Conservation (phyloP, 2,888 invertebrate species). For the Plebejus anna region DNA sequence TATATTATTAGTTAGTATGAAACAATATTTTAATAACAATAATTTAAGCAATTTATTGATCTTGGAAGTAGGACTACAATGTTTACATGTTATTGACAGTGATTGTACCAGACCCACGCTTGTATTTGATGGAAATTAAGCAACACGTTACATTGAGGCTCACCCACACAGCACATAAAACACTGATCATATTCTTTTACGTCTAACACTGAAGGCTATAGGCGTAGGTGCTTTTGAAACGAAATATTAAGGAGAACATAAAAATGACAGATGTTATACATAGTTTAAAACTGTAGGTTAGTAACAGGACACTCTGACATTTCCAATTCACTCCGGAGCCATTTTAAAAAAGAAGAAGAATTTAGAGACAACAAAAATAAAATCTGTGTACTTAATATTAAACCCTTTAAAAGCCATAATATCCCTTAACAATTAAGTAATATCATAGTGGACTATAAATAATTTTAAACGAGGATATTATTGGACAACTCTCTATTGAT, state of each 20-base stretch:
- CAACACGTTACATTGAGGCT: slow-evolving; percentile 8
- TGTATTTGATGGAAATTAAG: slow-evolving; percentile 22
- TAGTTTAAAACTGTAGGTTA: neutral
- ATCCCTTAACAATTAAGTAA: too few species aligned
- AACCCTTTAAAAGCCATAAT: too few species aligned
- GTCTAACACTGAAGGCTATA: slow-evolving; percentile 16
- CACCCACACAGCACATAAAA: slow-evolving; percentile 20
- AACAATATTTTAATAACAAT: neutral
- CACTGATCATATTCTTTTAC: slow-evolving; percentile 25
- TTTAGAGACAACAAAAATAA: neutral
- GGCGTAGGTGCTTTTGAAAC: slow-evolving; percentile 20
- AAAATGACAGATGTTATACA: slow-evolving; percentile 2
- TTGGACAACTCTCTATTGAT: neutral
- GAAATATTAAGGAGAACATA: slow-evolving; percentile 8
- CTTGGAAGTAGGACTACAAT: neutral
- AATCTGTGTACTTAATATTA: neutral
- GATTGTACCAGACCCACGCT: slow-evolving; percentile 13
- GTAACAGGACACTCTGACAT: neutral
- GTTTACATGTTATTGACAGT: slow-evolving; percentile 9
- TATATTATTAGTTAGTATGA: neutral
- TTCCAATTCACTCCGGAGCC: neutral
- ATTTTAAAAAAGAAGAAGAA: too few species aligned
- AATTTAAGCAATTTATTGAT: neutral
- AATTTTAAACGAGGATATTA: neutral
- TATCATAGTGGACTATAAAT: neutral